phyloP scores from a whole-genome alignment of 2,113 vertebrate genomes.

The Sapayoa aenigma region DNA sequence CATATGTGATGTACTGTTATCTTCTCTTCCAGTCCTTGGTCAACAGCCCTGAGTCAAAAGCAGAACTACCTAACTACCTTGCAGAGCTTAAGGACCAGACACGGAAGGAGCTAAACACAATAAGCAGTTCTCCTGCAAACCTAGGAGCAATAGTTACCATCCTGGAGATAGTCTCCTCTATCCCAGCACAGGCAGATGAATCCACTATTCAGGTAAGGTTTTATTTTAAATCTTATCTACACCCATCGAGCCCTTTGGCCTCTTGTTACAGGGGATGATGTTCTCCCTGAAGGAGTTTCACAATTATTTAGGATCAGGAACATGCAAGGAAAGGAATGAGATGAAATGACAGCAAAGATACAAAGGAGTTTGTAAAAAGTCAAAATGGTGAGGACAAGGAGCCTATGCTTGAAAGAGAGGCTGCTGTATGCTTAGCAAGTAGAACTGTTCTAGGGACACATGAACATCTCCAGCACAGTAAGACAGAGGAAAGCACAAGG shows the following conservation, averaged over 20 bases:
- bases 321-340: not conserved
- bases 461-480: not conserved
- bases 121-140: slow-evolving; percentile 30
- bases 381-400: not conserved
- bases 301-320: not conserved
- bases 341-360: not conserved
- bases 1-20: not conserved
- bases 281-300: not conserved
- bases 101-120: not conserved
- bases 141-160: slow-evolving; percentile 61
- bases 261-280: not conserved
- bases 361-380: not conserved
- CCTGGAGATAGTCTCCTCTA: slow-evolving; percentile 51
- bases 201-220: slow-evolving; percentile 57
- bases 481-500: not conserved
- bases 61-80: slow-evolving; percentile 46
- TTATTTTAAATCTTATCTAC: not conserved
- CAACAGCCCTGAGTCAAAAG: slow-evolving; percentile 30
- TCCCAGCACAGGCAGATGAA: slow-evolving; percentile 37
- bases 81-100: not conserved
- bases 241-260: not conserved
- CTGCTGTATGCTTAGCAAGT: not conserved
- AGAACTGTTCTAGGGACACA: not conserved
- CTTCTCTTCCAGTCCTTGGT: slow-evolving; percentile 65
- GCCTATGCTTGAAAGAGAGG: not conserved